phyloP scores from a whole-genome alignment of 2,113 vertebrate genomes.

The Capricornis sumatraensis region DNA sequence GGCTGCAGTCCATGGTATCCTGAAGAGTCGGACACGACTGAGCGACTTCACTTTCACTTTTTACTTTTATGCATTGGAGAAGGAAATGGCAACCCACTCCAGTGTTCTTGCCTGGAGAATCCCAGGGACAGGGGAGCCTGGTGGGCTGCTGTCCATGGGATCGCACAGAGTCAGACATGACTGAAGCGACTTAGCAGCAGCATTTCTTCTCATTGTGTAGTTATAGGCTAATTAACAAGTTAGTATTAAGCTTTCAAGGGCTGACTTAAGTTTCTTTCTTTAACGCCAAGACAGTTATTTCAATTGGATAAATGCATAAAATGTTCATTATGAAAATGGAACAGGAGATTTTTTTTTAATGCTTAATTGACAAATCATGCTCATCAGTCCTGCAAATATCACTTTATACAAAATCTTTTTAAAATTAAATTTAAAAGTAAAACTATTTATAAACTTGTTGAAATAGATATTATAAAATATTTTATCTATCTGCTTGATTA shows the following conservation, averaged over 20 bases:
- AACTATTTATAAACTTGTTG: background rate
- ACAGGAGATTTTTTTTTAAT: background rate
- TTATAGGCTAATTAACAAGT: constrained; percentile 61
- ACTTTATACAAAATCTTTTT: background rate
- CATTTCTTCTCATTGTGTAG: constrained; percentile 35
- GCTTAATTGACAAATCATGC: constrained; percentile 32
- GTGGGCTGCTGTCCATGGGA: background rate
- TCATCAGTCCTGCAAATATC: background rate
- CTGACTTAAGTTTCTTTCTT: constrained; percentile 65
- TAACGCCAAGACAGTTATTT: constrained; percentile 67
- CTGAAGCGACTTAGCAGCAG: background rate
- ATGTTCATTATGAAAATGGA: constrained; percentile 48
- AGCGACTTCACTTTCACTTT: background rate
- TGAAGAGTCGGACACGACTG: background rate
- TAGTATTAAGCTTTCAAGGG: constrained; percentile 54
- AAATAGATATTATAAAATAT: background rate
- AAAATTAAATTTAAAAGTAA: constrained; percentile 41
- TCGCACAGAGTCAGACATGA: fast-evolving
- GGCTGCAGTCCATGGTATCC: no score
- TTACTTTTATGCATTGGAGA: background rate
- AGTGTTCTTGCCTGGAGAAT: background rate
- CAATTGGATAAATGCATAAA: constrained; percentile 52
- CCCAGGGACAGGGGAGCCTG: background rate
- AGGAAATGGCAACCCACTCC: background rate
- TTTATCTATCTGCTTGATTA: background rate